Conservation (phyloP, 2,113 vertebrate genomes). For the Pseudolaguvia tuberculata region DNA sequence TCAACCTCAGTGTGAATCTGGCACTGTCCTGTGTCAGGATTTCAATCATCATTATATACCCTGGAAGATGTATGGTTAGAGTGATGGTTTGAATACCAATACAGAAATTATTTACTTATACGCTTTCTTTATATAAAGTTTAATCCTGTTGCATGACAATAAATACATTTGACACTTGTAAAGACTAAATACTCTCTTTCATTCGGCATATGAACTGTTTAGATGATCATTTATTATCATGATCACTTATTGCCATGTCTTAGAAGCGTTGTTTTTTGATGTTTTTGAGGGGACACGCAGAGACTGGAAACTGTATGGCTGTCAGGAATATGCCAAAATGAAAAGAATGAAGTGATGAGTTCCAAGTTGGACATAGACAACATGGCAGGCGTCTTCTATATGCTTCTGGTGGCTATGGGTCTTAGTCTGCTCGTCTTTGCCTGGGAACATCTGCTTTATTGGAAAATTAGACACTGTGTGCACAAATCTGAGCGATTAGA, state of each 20-base stretch:
- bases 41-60: constrained; percentile 4
- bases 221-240: not conserved
- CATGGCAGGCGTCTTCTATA: constrained; percentile 99
- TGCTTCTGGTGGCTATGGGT: constrained; percentile 97
- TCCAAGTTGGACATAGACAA: constrained; percentile 98
- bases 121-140: not conserved
- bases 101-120: not conserved
- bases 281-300: constrained; percentile 82
- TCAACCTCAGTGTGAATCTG: constrained; percentile 48
- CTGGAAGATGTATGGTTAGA: constrained; percentile 4
- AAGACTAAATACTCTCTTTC: not conserved
- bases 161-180: not conserved
- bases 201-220: not conserved
- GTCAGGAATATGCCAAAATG: constrained; percentile 95
- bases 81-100: not conserved
- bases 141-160: not conserved
- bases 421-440: constrained; percentile 93
- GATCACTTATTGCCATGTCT: constrained; percentile 14
- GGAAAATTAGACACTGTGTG: constrained; percentile 87
- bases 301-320: constrained; percentile 95
- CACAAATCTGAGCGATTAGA: constrained; percentile 81
- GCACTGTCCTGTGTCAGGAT: constrained; percentile 17
- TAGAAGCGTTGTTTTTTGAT: constrained; percentile 19
- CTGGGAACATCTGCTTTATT: constrained; percentile 95
- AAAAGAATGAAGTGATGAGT: constrained; percentile 99